A percentile compares a stretch with the other conserved stretches of the same genome.
Evolutionary conservation across 2,797 vertebrate species (phyloP).

Genomic region (Acipenser oxyrinchus): DNA sequence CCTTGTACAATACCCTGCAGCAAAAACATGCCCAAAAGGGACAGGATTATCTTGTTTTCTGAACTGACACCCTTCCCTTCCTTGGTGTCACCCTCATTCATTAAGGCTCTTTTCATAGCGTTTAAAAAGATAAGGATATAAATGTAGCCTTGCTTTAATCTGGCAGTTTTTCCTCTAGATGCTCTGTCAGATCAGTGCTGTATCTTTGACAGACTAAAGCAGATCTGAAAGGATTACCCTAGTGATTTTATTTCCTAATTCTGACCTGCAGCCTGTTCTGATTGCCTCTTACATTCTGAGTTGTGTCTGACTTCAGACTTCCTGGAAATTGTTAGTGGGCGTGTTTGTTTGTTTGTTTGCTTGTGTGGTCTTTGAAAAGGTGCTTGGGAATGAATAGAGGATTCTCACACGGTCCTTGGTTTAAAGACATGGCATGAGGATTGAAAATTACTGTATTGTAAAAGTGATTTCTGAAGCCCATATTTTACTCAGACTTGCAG

Average conservation of each 20-base stretch:
- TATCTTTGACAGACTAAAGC: conserved; percentile 70
- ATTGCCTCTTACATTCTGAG: background rate
- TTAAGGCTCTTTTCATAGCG: conserved; percentile 55
- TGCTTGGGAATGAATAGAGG: conserved; percentile 1
- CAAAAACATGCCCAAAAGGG: too few relatives aligned
- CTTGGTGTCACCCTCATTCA: conserved; percentile 28
- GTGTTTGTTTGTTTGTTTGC: background rate
- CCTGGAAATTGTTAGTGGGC: background rate
- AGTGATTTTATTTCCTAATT: conserved; percentile 42
- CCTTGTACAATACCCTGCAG: too few relatives aligned
- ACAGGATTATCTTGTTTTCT: too few relatives aligned
- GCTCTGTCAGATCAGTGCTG: conserved; percentile 51
- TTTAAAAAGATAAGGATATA: conserved; percentile 64
- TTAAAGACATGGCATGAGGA: conserved; percentile 10
- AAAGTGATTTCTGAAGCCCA: conserved; percentile 16
- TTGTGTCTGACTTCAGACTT: background rate
- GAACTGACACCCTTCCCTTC: background rate
- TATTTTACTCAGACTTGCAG: conserved; percentile 12
- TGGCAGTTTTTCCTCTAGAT: conserved; percentile 37
- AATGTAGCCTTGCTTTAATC: conserved; percentile 62
- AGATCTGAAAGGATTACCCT: conserved; percentile 66
- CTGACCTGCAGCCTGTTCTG: conserved; percentile 42
- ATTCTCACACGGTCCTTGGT: conserved; percentile 2
- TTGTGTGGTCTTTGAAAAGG: background rate
- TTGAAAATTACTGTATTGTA: conserved; percentile 25